Conservation (phyloP, 2,797 vertebrate genomes). For the Acipenser ruthenus region DNA sequence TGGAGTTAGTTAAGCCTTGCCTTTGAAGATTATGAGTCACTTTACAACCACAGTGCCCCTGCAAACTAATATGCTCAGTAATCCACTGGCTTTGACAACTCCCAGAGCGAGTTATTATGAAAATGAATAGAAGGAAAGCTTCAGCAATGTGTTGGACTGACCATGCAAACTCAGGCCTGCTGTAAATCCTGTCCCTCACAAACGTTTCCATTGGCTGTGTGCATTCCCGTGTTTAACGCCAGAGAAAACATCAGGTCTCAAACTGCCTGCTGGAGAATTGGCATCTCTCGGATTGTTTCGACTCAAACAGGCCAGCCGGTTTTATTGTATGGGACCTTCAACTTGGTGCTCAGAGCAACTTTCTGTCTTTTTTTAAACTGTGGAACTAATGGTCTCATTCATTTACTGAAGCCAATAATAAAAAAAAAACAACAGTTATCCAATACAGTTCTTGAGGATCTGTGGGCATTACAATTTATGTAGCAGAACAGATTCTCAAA, state of each 20-base stretch:
- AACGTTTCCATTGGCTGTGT: background rate
- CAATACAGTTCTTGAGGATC: too few species aligned
- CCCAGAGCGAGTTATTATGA: constrained; percentile 18
- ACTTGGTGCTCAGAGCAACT: too few species aligned
- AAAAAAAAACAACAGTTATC: too few species aligned
- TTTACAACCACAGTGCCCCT: constrained; percentile 35
- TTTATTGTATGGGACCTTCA: too few species aligned
- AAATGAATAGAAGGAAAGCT: constrained; percentile 3
- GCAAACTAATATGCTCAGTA: constrained; percentile 39
- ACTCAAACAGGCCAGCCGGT: too few species aligned
- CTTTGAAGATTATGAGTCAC: constrained; percentile 47
- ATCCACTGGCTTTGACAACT: constrained; percentile 47
- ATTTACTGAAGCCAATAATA: too few species aligned
- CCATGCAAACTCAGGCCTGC: background rate
- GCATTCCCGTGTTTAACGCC: background rate
- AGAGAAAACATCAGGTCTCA: background rate
- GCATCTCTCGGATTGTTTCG: background rate
- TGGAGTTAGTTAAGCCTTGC: constrained; percentile 41
- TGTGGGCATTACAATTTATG: too few species aligned
- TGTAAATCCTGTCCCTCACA: constrained; percentile 3
- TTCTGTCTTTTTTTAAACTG: too few species aligned
- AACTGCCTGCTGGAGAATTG: constrained; percentile 2
- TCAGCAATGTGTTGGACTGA: background rate
- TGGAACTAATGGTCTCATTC: too few species aligned
- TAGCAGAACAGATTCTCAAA: too few species aligned